Base-by-base conservation (phyloP, 2,113 vertebrate species). In the Varanus komodoensis region DNA sequence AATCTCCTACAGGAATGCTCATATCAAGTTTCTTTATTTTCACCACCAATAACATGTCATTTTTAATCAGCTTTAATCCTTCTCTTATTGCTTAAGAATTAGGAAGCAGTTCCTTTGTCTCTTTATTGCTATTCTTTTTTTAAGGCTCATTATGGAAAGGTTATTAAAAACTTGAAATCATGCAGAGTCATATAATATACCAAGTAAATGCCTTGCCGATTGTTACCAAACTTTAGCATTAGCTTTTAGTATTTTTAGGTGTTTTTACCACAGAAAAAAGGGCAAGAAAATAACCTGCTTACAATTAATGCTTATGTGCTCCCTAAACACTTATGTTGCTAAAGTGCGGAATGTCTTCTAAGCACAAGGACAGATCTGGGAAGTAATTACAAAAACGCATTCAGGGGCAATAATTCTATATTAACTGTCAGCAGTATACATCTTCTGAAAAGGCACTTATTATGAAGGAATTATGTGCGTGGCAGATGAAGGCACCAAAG, bases 341-440 rank as follows among this genome's bases (percentile, higher is more conserved):
- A 97, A 97, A 97, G 97, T 97, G 97, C 95, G 96, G 97, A 97
- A 97, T 96, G 96, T 97, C 97, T 97, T 97, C 96, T 96, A 97
- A 89, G 97, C 96, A 97, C 96, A 97, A 97, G 97, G 97, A 98
- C 97, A 96, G 97, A 97, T 97, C 97, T 97, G 96, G 97, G 96
- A 98, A 97, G 97, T 97, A 97, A 97, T 98, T 97, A 98, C 96
- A 95, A 96, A 97, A 97, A 97, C 97, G 97, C 97, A 97, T 97
- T 97, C 97, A 97, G 97, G 97, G 95, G 97, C 97, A 97, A 97
- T 97, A 97, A 97, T 97, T 97, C 97, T 96, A 95, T 97, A 97
- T 97, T 97, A 98, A 97, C 97, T 97, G 97, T 97, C 97, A 97
- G 97, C 95, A 89, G 97, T 96, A 96, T 96, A 96, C 96, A 96